A percentile compares a stretch with the other conserved stretches of the same genome.
Evolutionary conservation across 2,888 invertebrate genomes (phyloP).

Genomic region (Nephrotoma guestfalica): DNA sequence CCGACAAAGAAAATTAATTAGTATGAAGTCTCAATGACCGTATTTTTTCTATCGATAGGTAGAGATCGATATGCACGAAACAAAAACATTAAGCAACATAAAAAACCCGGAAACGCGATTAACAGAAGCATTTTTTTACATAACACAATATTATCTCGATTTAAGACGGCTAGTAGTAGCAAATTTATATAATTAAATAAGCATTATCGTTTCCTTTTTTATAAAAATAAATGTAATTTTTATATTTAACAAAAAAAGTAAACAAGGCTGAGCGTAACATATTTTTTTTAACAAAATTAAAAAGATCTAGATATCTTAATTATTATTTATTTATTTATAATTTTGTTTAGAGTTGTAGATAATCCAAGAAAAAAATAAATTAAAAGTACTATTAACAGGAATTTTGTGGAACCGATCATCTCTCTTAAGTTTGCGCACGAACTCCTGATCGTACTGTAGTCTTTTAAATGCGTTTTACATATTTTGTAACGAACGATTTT

Average conservation of each 20-base stretch:
- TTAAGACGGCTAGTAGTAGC: neutral
- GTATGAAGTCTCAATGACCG: conserved; percentile 72
- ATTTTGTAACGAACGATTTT: neutral
- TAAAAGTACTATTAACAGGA: neutral
- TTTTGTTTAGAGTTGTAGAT: neutral
- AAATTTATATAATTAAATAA: neutral
- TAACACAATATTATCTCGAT: neutral
- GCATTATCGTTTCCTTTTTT: neutral
- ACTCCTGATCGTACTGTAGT: neutral
- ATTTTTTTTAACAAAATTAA: neutral
- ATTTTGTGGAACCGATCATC: neutral
- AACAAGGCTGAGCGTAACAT: neutral
- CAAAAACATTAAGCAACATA: neutral
- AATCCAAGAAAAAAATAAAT: neutral
- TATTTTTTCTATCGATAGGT: conserved; percentile 20
- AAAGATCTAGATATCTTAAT: neutral
- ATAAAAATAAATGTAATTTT: neutral
- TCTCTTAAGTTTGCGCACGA: neutral
- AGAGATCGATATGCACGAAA: neutral
- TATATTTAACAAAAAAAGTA: neutral
- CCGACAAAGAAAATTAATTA: conserved; percentile 63
- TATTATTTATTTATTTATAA: neutral
- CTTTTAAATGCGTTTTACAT: neutral
- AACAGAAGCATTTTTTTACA: neutral
- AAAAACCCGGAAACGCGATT: neutral